Evolutionary conservation across 1,140 invertebrate genomes (phyloP).

Genomic region (Apis laboriosa): DNA sequence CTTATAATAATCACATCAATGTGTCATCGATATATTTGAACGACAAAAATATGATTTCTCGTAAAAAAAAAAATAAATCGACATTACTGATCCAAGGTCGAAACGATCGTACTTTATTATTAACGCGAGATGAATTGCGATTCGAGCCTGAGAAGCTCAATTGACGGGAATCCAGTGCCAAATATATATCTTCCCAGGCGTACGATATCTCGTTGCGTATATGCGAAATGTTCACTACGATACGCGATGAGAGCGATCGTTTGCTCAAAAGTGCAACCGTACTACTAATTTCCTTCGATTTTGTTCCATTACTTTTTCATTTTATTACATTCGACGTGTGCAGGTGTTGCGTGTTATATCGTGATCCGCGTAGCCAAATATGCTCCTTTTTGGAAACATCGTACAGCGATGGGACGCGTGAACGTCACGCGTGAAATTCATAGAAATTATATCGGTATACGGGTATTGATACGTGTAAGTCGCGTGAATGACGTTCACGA

Average conservation of each 20-base stretch:
- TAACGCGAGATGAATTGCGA: constrained; percentile 20
- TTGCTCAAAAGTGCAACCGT: constrained; percentile 71
- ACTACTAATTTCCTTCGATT: constrained; percentile 51
- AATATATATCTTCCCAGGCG: constrained; percentile 67
- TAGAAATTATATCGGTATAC: constrained; percentile 49
- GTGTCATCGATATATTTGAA: not conserved
- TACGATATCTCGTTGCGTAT: constrained; percentile 50
- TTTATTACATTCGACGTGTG: constrained; percentile 38
- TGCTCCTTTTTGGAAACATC: not conserved
- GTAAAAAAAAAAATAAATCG: not conserved
- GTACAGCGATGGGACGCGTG: not conserved
- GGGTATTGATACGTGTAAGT: constrained; percentile 44
- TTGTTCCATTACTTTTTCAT: not conserved
- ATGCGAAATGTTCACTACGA: constrained; percentile 48
- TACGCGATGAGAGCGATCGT: constrained; percentile 61
- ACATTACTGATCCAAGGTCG: not conserved
- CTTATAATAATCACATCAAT: too few species aligned
- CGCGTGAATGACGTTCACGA: constrained; percentile 27
- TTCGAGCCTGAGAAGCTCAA: constrained; percentile 38
- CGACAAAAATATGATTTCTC: not conserved
- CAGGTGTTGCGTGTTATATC: constrained; percentile 26
- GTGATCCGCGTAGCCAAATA: not conserved
- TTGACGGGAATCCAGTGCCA: constrained; percentile 61
- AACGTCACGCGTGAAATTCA: constrained; percentile 37
- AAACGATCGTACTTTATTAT: constrained; percentile 1